phyloP scores from a whole-genome alignment of 1,140 invertebrate species.

The Diuraphis noxia region DNA sequence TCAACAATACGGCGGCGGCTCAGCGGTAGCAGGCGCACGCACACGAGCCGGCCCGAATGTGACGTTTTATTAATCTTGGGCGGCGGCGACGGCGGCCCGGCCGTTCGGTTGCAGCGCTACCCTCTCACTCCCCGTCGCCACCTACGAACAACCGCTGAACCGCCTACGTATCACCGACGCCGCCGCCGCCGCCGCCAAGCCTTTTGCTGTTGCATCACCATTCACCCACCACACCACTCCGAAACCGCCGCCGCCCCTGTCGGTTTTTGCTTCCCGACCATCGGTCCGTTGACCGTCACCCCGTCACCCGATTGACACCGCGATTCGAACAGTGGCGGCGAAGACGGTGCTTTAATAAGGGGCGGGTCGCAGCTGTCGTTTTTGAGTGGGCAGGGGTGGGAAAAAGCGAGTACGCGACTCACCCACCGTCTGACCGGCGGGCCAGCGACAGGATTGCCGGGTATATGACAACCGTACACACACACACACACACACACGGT shows the following conservation, averaged over 20 bases:
- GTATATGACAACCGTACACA: neutral
- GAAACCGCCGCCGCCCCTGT: neutral
- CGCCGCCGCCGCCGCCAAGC: neutral
- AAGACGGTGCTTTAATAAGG: neutral
- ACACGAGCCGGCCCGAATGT: neutral
- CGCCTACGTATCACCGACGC: neutral
- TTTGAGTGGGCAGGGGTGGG: neutral
- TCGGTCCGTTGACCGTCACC: neutral
- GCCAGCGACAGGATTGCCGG: neutral
- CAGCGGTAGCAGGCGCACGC: neutral
- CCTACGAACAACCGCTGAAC: neutral
- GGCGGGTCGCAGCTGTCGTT: neutral
- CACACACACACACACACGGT: neutral
- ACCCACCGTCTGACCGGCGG: neutral
- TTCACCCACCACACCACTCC: neutral
- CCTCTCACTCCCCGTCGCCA: neutral
- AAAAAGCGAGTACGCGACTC: neutral
- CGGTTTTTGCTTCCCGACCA: neutral
- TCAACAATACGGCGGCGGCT: neutral
- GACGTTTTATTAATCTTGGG: constrained; percentile 35
- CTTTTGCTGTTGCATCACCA: neutral
- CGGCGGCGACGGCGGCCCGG: neutral
- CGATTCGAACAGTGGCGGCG: neutral
- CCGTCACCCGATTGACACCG: neutral
- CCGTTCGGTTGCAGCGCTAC: neutral